Conservation (phyloP, 1,140 invertebrate species). For the Lordiphosa stackelbergi region DNA sequence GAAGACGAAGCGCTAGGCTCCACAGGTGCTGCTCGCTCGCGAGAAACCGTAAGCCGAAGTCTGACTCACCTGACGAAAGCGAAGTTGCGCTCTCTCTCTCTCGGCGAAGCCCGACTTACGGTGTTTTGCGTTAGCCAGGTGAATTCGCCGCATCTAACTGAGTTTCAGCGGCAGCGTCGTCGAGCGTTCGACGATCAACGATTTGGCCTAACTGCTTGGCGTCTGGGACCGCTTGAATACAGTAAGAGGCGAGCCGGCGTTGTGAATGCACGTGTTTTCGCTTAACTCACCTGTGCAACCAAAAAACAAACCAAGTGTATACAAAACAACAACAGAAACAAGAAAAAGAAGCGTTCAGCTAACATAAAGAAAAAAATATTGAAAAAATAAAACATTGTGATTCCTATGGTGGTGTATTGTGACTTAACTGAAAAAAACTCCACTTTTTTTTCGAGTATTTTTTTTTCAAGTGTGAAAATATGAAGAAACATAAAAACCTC, state of each 20-base stretch:
- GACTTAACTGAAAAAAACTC: too few relatives aligned
- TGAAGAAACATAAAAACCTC: constrained; percentile 43
- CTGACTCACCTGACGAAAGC: constrained; percentile 61
- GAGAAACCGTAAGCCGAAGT: constrained; percentile 14
- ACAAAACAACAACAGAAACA: constrained; percentile 13
- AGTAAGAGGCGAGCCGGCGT: constrained; percentile 77
- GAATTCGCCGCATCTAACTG: constrained; percentile 61
- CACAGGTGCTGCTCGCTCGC: constrained; percentile 34
- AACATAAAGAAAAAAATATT: constrained; percentile 1
- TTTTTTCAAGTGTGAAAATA: constrained; percentile 44
- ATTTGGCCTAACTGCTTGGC: constrained; percentile 76
- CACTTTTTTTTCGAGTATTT: constrained; percentile 35
- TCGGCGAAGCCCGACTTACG: constrained; percentile 52
- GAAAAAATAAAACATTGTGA: constrained; percentile 1
- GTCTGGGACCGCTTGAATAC: constrained; percentile 71
- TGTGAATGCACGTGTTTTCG: constrained; percentile 77
- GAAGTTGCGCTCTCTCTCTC: constrained; percentile 33
- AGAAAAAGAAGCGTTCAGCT: not conserved
- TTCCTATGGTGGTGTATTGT: too few relatives aligned
- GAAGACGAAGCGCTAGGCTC: not conserved
- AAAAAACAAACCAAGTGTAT: constrained; percentile 11
- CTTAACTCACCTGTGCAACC: constrained; percentile 40
- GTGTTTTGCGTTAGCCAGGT: constrained; percentile 58
- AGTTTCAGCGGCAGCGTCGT: constrained; percentile 50
- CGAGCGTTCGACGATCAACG: constrained; percentile 30